Percentiles rank a stretch among this genome's conserved stretches.
These are phyloP conservation scores for Tokudaia tokunoshimensis DNA, from an alignment of 2,797 vertebrate species.

Conservation along the genomic window DNA sequence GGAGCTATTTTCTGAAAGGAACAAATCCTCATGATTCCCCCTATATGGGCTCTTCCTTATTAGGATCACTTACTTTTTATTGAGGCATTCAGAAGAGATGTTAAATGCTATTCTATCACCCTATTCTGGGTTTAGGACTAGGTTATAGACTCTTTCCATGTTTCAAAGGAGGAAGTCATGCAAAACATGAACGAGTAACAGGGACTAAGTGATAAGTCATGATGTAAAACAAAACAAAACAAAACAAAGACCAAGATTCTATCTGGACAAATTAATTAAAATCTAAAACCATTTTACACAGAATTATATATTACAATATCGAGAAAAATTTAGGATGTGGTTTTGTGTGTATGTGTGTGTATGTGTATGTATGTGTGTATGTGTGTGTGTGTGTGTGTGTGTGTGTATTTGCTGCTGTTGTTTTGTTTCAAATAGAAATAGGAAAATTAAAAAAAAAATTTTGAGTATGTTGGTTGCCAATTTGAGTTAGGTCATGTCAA, in stretches of 20 bases:
- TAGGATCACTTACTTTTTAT: neutral
- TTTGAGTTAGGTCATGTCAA: neutral
- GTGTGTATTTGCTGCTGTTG: neutral
- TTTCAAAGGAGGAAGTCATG: neutral
- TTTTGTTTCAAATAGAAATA: constrained; percentile 30
- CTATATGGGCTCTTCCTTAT: neutral
- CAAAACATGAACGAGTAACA: neutral
- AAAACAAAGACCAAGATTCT: neutral
- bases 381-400: neutral
- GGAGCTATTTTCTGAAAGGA: neutral
- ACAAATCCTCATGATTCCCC: neutral
- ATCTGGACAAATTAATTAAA: neutral
- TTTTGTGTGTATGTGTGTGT: neutral
- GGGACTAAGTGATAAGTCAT: rapidly evolving
- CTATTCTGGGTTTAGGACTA: neutral
- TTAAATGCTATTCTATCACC: neutral
- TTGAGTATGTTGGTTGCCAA: neutral
- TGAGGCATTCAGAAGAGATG: neutral
- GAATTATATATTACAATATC: neutral
- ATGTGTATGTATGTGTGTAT: too few relatives aligned
- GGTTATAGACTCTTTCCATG: neutral
- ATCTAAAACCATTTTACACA: neutral
- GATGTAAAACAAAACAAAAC: neutral
- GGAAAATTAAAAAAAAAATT: neutral
- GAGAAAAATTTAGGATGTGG: constrained; percentile 2